Percentiles rank a stretch among this genome's conserved stretches.
Evolutionary conservation across 1,140 invertebrate species (phyloP).

Genomic region (Fopius arisanus): DNA sequence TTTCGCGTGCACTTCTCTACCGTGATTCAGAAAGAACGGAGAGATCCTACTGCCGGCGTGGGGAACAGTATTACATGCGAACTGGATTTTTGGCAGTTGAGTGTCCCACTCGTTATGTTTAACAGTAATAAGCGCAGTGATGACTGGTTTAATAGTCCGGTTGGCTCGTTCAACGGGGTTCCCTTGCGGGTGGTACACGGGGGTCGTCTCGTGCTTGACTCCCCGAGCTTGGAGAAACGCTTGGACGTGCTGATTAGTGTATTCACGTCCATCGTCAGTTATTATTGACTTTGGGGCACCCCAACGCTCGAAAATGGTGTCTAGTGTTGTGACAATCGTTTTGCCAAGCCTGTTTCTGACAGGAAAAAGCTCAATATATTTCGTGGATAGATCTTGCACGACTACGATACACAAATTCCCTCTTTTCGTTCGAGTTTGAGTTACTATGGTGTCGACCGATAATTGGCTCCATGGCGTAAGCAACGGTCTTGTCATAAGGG

Average conservation of each 20-base stretch:
- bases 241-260: conserved; percentile 1
- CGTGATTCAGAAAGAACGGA: too few relatives aligned
- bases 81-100: too few relatives aligned
- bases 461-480: conserved; percentile 1
- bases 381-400: conserved; percentile 27
- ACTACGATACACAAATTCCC: conserved; percentile 28
- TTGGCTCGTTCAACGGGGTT: conserved; percentile 26
- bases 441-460: conserved; percentile 23
- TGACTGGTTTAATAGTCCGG: conserved; percentile 21
- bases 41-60: too few relatives aligned
- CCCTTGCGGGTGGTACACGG: background rate
- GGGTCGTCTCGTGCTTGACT: background rate
- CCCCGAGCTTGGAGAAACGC: background rate
- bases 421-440: conserved; percentile 19
- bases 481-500: background rate
- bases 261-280: conserved; percentile 21
- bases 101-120: too few relatives aligned
- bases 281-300: conserved; percentile 17
- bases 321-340: conserved; percentile 6
- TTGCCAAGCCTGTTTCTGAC: conserved; percentile 4
- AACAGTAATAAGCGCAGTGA: too few relatives aligned
- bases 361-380: conserved; percentile 24
- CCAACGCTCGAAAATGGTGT: conserved; percentile 14
- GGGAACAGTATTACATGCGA: too few relatives aligned
- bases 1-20: too few relatives aligned